Conservation (phyloP, 2,113 vertebrate species). For the Hypomesus transpacificus region DNA sequence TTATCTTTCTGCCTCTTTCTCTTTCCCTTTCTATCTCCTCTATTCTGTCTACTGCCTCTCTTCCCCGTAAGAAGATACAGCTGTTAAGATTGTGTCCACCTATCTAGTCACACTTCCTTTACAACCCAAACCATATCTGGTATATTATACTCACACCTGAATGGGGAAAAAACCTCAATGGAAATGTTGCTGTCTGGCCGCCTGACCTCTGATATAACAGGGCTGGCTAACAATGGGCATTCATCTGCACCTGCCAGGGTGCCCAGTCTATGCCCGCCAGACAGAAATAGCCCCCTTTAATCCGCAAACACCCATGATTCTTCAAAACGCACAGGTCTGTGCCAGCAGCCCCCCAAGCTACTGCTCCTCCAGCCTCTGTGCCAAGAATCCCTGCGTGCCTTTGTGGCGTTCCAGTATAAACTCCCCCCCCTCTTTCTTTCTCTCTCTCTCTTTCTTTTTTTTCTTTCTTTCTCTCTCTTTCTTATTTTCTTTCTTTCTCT, state of each 20-base stretch:
- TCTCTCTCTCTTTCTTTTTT: background rate
- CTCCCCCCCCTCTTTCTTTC: slow-evolving; percentile 25
- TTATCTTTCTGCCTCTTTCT: too few species aligned
- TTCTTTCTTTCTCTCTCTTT: background rate
- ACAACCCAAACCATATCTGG: too few species aligned
- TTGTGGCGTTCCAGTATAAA: slow-evolving; percentile 49
- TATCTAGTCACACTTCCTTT: too few species aligned
- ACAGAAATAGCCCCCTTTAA: slow-evolving; percentile 64
- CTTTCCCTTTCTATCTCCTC: too few species aligned
- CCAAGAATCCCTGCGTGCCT: slow-evolving; percentile 57
- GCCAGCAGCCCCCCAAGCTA: slow-evolving; percentile 43
- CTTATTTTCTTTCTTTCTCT: background rate
- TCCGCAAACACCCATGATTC: slow-evolving; percentile 33
- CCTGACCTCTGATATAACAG: slow-evolving; percentile 47
- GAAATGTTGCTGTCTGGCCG: slow-evolving; percentile 26
- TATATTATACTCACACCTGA: too few species aligned
- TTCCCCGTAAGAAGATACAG: too few species aligned
- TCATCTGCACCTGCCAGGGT: slow-evolving; percentile 56
- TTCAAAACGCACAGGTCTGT: slow-evolving; percentile 51
- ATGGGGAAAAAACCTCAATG: background rate
- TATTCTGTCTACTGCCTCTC: too few species aligned
- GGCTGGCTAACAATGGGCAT: slow-evolving; percentile 57
- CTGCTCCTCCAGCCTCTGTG: slow-evolving; percentile 34
- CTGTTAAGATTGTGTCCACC: too few species aligned
- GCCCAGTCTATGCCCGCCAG: slow-evolving; percentile 45